phyloP scores from a whole-genome alignment of 2,888 invertebrate genomes.

The Drosophila tripunctata region DNA sequence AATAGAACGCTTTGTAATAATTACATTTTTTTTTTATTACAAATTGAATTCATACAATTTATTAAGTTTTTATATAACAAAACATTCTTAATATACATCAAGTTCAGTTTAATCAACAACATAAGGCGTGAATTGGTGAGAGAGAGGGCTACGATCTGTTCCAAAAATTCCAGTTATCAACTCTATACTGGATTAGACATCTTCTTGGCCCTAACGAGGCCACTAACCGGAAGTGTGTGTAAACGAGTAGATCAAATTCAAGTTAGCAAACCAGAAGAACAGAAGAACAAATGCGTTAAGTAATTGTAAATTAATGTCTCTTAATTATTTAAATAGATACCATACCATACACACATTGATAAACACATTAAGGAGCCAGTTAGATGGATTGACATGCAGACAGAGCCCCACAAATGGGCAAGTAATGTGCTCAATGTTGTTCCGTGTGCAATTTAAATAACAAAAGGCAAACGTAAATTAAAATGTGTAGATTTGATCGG shows the following conservation, averaged over 20 bases:
- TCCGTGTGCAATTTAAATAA: conserved; percentile 77
- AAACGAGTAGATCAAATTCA: conserved; percentile 23
- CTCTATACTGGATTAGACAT: conserved; percentile 38
- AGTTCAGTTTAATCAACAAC: conserved; percentile 19
- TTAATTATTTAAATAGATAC: conserved; percentile 36
- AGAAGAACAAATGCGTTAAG: conserved; percentile 25
- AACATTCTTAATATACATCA: conserved; percentile 10
- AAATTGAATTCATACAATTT: conserved; percentile 1
- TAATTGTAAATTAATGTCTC: conserved; percentile 57
- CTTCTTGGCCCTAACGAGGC: conserved; percentile 48
- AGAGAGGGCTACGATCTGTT: too few species aligned
- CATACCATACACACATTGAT: conserved; percentile 28
- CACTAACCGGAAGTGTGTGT: conserved; percentile 40
- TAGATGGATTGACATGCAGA: conserved; percentile 14
- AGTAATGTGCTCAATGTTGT: conserved; percentile 54
- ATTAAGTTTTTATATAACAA: conserved; percentile 9
- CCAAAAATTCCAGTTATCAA: conserved; percentile 23
- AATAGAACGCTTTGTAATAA: conserved; percentile 14
- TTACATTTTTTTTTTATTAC: too few species aligned
- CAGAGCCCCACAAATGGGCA: conserved; percentile 25
- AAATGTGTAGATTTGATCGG: too few species aligned
- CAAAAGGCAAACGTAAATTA: conserved; percentile 59
- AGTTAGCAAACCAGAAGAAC: conserved; percentile 8
- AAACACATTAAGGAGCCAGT: background rate
- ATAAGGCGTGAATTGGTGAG: conserved; percentile 9